Percentiles rank a stretch among this genome's conserved stretches.
Evolutionary conservation across 2,113 vertebrate species (phyloP).

Genomic region (Callorhinus ursinus): DNA sequence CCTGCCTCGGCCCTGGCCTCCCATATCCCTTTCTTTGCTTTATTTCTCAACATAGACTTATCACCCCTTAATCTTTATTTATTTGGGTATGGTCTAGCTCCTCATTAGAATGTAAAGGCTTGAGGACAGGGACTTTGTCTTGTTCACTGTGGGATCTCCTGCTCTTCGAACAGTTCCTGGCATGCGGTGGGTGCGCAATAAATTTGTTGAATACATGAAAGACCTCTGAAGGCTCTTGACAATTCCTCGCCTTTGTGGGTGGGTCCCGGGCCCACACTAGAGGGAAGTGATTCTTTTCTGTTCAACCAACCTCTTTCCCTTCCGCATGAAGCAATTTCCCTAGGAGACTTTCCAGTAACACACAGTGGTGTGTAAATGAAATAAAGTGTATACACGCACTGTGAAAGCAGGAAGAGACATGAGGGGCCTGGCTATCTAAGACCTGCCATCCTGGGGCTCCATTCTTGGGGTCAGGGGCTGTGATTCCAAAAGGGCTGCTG

Average conservation of each 20-base stretch:
- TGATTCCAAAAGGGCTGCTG: not conserved
- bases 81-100: not conserved
- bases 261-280: not conserved
- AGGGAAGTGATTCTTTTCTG: conserved; percentile 65
- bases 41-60: not conserved
- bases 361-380: not conserved
- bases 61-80: not conserved
- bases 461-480: too few relatives aligned
- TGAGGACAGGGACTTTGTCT: not conserved
- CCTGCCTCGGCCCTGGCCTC: not conserved
- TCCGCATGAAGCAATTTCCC: conserved; percentile 70
- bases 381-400: not conserved
- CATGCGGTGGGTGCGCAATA: not conserved
- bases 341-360: conserved; percentile 41
- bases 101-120: not conserved
- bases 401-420: not conserved
- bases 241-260: not conserved
- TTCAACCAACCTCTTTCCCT: conserved; percentile 36
- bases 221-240: not conserved
- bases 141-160: not conserved
- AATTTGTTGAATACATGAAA: not conserved
- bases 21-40: not conserved
- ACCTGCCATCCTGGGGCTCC: not conserved
- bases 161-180: not conserved
- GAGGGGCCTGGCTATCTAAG: not conserved